Conservation (phyloP, 2,797 vertebrate genomes). For the Poeciliopsis turneri region DNA sequence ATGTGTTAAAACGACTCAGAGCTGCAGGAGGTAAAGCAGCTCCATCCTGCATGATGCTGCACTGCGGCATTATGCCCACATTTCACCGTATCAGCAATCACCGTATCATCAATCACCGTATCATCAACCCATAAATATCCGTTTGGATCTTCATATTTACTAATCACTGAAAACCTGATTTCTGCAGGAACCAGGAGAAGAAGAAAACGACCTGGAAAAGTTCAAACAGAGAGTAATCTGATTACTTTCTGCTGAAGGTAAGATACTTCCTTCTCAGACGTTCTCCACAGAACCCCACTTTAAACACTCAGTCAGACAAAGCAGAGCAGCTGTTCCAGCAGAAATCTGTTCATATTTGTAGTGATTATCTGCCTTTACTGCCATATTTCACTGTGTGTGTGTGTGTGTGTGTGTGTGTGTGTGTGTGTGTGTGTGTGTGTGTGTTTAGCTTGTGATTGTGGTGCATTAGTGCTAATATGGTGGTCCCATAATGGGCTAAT, state of each 20-base stretch:
- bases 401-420: neutral
- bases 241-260: neutral
- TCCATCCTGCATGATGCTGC: neutral
- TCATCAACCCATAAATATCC: too few relatives aligned
- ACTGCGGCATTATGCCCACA: too few relatives aligned
- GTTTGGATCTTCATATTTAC: too few relatives aligned
- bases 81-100: too few relatives aligned
- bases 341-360: neutral
- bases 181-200: neutral
- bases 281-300: neutral
- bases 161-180: too few relatives aligned
- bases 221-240: neutral
- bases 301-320: neutral
- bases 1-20: neutral
- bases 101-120: too few relatives aligned
- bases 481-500: constrained; percentile 16
- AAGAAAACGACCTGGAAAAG: neutral
- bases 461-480: constrained; percentile 14
- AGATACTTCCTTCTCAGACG: neutral
- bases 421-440: neutral
- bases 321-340: neutral
- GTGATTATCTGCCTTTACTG: neutral
- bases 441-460: constrained; percentile 7
- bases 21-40: neutral
- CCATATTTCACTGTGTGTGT: neutral